These are phyloP conservation scores for Semicossyphus pulcher DNA, from an alignment of 2,113 vertebrate genomes.

Conservation along the genomic window DNA sequence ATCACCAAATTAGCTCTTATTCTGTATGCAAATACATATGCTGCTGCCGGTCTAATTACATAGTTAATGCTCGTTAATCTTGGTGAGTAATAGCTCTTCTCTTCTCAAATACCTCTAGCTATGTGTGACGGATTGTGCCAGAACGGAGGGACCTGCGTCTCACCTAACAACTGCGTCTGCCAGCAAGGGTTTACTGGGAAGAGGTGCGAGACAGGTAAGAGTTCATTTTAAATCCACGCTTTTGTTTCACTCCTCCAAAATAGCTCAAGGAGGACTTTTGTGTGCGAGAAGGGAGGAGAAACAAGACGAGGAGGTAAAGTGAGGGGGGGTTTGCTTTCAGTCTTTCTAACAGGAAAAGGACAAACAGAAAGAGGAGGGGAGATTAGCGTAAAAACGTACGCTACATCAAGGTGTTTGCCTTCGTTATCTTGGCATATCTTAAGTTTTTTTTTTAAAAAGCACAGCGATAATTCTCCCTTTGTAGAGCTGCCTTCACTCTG, in stretches of 20 bases:
- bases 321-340: constrained; percentile 4
- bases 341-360: neutral
- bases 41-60: constrained; percentile 74
- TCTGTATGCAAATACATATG: constrained; percentile 77
- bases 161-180: constrained; percentile 94
- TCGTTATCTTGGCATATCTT: constrained; percentile 11
- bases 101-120: constrained; percentile 83
- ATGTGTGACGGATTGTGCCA: constrained; percentile 95
- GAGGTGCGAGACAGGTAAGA: constrained; percentile 95
- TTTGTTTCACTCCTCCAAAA: constrained; percentile 16
- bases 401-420: constrained; percentile 9
- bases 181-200: constrained; percentile 95
- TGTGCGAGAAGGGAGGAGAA: neutral
- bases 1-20: constrained; percentile 75
- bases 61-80: constrained; percentile 76
- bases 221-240: neutral
- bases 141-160: constrained; percentile 94
- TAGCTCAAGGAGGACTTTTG: constrained; percentile 17
- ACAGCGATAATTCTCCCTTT: constrained; percentile 29
- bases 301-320: neutral
- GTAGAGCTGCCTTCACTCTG: constrained; percentile 7
- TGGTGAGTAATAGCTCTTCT: constrained; percentile 66
- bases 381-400: neutral
- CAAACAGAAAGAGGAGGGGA: neutral
- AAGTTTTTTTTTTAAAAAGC: neutral